Evolutionary conservation across 2,888 invertebrate genomes (phyloP).

Genomic region (Mythimna impura): DNA sequence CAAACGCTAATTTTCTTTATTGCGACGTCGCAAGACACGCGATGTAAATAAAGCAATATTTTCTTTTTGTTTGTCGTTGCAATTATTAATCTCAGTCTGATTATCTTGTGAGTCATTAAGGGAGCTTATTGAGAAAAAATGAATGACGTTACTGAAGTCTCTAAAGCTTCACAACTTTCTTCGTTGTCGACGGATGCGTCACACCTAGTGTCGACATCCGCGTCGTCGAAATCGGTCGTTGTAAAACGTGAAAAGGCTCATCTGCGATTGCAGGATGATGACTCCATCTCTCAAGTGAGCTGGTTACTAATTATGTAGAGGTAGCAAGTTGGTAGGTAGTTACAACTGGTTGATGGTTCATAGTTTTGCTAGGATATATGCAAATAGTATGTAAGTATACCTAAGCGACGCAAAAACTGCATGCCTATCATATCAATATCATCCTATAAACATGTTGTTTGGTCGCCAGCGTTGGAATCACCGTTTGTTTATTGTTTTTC

Average conservation of each 20-base stretch:
- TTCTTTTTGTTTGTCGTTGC: constrained; percentile 57
- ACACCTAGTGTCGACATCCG: too few species aligned
- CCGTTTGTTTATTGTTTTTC: not conserved
- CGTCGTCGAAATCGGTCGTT: not conserved
- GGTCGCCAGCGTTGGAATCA: too few species aligned
- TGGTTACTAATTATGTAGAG: not conserved
- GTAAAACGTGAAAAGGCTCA: not conserved
- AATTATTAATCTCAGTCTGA: constrained; percentile 42
- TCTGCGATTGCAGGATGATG: not conserved
- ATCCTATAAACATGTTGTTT: not conserved
- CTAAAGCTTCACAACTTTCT: not conserved
- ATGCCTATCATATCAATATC: not conserved
- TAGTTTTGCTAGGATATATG: not conserved
- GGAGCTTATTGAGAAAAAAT: not conserved
- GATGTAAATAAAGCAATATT: constrained; percentile 73
- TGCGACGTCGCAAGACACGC: constrained; percentile 81
- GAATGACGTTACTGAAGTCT: not conserved
- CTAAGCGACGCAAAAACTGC: not conserved
- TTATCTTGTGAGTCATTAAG: not conserved
- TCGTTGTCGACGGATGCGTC: too few species aligned
- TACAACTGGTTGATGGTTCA: not conserved
- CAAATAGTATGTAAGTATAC: not conserved
- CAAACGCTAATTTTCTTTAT: constrained; percentile 83
- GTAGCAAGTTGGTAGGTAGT: not conserved
- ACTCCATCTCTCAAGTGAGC: constrained; percentile 5